Evolutionary conservation across 2,888 invertebrate genomes (phyloP), one percentile per base, ranked within the genome.

Genomic region (Dioctria rufipes): DNA sequence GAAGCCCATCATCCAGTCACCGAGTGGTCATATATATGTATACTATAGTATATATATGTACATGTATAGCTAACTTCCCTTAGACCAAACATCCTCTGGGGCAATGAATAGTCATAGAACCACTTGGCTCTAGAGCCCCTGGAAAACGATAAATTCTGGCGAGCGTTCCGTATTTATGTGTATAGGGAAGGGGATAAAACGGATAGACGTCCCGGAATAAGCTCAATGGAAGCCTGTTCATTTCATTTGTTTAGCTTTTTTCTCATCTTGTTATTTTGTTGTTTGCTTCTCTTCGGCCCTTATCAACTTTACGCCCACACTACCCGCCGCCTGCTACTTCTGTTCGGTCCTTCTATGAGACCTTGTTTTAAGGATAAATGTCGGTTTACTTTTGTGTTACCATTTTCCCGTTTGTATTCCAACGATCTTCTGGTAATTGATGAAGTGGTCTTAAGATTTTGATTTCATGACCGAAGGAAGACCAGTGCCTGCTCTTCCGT

Each of bases 101-200:
- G 49, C 77, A 77, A 77, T 77, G 77, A 63, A 77, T 77, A 49
- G 40, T 61, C 63, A 63, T 77, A 46, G 77, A 63, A 77, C 63
- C 77, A 77, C 77, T 77, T 77, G 77, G 77, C 77, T 77, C 25
- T 25, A 49, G 77, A 77, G 63, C 63, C 77, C 63, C 61, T 77
- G 77, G 77, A 77, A 75, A 77, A 77, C 77, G 63, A 77, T 77
- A 77, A 77, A 77, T 77, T 77, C 63, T 77, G 60, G 77, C 63
- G 39, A 25, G 25, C 25, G 25, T 25, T 25, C 25, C 25, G 25
- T 25, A 25, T 25, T 63, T 77, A 42, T 63, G 46, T 61, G 63
- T 77, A 37, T 49, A 77, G 63, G 46, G 49, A 77, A 77, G 54
- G 63, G 63, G 63, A 49, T 60, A 63, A 77, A 77, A 49, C 77